phyloP scores from a whole-genome alignment of 2,113 vertebrate genomes.

The Rafetus swinhoei region DNA sequence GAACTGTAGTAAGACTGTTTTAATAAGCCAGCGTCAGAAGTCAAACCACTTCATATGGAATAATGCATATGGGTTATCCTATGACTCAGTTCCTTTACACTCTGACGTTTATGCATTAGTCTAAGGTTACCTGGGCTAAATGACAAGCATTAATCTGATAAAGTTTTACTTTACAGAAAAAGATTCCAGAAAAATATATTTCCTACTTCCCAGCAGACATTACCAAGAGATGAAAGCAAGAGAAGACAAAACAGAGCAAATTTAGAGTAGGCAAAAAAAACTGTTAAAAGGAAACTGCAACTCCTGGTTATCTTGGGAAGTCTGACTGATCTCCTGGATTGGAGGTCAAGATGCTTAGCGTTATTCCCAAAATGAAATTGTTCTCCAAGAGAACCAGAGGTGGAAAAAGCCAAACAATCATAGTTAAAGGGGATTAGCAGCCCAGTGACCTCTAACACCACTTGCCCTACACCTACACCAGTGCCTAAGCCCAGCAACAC shows the following conservation, averaged over 20 bases:
- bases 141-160: not conserved
- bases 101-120: not conserved
- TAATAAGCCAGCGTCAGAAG: not conserved
- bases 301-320: not conserved
- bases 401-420: not conserved
- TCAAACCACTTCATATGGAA: not conserved
- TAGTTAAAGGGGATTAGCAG: not conserved
- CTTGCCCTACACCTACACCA: not conserved
- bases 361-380: not conserved
- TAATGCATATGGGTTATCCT: not conserved
- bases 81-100: not conserved
- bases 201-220: not conserved
- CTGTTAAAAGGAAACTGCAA: not conserved
- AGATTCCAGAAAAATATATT: not conserved
- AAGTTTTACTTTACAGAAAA: not conserved
- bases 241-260: not conserved
- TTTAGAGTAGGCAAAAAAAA: not conserved
- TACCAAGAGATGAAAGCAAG: not conserved
- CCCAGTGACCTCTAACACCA: not conserved
- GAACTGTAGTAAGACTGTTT: not conserved
- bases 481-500: not conserved
- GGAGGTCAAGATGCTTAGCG: not conserved
- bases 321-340: not conserved
- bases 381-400: not conserved
- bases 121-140: not conserved